These are phyloP conservation scores for Lasioglossum pauxillum DNA, from an alignment of 2,888 invertebrate species.

Conservation along the genomic window DNA sequence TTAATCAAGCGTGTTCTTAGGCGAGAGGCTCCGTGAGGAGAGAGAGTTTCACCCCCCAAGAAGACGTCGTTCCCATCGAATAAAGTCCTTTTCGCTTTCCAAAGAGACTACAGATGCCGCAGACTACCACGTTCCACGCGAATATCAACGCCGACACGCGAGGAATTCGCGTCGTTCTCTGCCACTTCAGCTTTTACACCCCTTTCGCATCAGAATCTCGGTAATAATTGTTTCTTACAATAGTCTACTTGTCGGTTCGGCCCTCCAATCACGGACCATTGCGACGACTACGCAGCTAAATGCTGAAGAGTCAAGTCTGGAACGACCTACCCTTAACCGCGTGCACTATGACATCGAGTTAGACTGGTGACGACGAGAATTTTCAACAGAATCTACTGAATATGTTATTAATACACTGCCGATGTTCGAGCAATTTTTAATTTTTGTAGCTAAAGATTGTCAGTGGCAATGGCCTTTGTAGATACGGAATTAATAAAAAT, in stretches of 20 bases:
- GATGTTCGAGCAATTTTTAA: no score
- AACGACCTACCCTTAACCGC: no score
- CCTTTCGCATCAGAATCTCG: neutral
- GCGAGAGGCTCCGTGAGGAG: neutral
- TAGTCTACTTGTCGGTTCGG: neutral
- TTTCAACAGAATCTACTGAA: no score
- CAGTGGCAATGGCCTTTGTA: no score
- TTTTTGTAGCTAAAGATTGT: no score
- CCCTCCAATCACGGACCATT: no score
- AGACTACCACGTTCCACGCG: neutral
- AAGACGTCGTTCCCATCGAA: neutral
- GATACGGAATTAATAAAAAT: no score
- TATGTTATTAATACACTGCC: no score
- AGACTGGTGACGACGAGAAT: no score
- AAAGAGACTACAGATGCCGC: neutral
- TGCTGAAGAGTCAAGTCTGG: no score
- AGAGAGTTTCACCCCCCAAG: neutral
- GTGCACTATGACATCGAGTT: no score
- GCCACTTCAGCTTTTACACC: neutral
- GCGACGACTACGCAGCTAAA: no score
- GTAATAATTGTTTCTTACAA: neutral
- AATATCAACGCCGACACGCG: neutral
- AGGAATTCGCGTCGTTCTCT: neutral
- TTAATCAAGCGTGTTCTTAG: conserved; percentile 41
- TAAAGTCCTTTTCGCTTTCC: neutral